A percentile compares a stretch with the other conserved stretches of the same genome.
These are phyloP conservation scores for Macrostomum lignano DNA, from an alignment of 1,140 invertebrate species.

Conservation along the genomic window DNA sequence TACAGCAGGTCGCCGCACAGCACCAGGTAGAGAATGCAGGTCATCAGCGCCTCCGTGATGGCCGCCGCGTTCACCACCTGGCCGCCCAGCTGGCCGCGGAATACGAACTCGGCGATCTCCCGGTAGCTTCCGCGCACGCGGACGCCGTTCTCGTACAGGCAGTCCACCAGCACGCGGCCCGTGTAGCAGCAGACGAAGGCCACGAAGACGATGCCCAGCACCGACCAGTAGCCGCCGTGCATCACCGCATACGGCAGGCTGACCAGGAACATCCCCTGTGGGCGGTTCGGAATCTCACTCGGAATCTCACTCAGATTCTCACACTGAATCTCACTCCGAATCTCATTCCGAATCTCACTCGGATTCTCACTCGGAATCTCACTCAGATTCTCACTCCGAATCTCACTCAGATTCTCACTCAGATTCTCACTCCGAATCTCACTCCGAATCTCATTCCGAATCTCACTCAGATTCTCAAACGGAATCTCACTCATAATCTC, in stretches of 20 bases:
- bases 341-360: too few species aligned
- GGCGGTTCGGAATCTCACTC: too few species aligned
- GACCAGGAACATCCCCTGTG: slow-evolving; percentile 99
- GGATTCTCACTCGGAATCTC: too few species aligned
- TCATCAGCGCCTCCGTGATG: slow-evolving; percentile 91
- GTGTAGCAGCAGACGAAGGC: slow-evolving; percentile 97
- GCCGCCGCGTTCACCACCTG: slow-evolving; percentile 73
- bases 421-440: too few species aligned
- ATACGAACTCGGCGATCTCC: slow-evolving; percentile 55
- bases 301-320: too few species aligned
- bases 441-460: too few species aligned
- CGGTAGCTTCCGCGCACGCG: slow-evolving; percentile 75
- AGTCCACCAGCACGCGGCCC: slow-evolving; percentile 76
- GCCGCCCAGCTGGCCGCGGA: slow-evolving; percentile 39
- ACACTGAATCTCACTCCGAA: too few species aligned
- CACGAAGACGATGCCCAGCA: slow-evolving; percentile 78
- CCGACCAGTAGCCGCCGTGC: slow-evolving; percentile 91
- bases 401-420: too few species aligned
- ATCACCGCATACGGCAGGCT: slow-evolving; percentile 84
- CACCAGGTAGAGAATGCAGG: slow-evolving; percentile 90
- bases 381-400: too few species aligned
- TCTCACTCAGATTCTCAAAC: too few species aligned
- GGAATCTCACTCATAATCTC: too few species aligned
- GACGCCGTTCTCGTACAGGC: slow-evolving; percentile 63
- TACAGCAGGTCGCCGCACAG: slow-evolving; percentile 87